These are phyloP conservation scores for Synanthedon andrenaeformis DNA, from an alignment of 2,888 invertebrate species.

Conservation along the genomic window DNA sequence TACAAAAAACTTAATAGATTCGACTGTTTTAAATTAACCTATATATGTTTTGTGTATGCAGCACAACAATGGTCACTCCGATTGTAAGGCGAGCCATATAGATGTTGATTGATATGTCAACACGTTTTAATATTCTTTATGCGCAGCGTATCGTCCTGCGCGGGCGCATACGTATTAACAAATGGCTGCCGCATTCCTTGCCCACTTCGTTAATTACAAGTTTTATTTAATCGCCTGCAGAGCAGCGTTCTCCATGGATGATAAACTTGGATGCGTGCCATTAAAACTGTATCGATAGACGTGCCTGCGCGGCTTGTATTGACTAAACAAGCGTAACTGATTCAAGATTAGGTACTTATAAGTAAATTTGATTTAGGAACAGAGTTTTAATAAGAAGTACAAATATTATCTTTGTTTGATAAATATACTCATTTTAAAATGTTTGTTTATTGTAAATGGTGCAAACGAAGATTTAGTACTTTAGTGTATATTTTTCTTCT, in stretches of 20 bases:
- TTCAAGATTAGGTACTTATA: too few species aligned
- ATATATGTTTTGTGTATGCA: not conserved
- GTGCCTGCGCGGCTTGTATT: not conserved
- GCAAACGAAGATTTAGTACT: constrained; percentile 61
- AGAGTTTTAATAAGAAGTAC: not conserved
- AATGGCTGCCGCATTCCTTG: constrained; percentile 60
- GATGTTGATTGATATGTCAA: constrained; percentile 41
- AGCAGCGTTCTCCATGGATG: constrained; percentile 7
- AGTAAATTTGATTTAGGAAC: too few species aligned
- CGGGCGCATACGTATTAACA: constrained; percentile 29
- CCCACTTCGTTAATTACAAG: constrained; percentile 36
- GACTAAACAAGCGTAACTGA: not conserved
- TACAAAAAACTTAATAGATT: constrained; percentile 3
- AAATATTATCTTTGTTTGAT: not conserved
- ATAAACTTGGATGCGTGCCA: constrained; percentile 6
- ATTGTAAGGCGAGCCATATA: constrained; percentile 16
- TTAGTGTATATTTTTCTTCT: too few species aligned
- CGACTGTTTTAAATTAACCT: not conserved
- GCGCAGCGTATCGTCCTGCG: constrained; percentile 33
- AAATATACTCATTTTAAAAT: not conserved
- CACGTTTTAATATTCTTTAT: constrained; percentile 52
- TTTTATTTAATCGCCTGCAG: constrained; percentile 16
- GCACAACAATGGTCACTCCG: not conserved
- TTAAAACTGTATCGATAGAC: constrained; percentile 7
- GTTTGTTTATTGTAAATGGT: constrained; percentile 48